Percentiles rank a stretch among this genome's conserved stretches.
Conservation (phyloP, 2,113 vertebrate species). For the Nannospalax galili region DNA sequence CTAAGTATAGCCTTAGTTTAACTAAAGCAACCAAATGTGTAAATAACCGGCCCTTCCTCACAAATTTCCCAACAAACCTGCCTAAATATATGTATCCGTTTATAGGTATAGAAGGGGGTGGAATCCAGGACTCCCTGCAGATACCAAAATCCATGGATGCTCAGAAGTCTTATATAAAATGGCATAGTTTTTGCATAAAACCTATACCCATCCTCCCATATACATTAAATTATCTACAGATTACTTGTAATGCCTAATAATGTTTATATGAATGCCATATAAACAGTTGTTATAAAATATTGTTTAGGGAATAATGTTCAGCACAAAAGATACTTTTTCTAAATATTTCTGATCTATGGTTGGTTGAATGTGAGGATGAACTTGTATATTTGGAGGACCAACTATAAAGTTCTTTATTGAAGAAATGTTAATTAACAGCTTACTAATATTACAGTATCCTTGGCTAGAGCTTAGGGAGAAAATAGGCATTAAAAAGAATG, state of each 20-base stretch:
- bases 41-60: not conserved
- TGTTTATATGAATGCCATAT: not conserved
- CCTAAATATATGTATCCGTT: not conserved
- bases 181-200: not conserved
- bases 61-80: not conserved
- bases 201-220: not conserved
- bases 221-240: not conserved
- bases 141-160: not conserved
- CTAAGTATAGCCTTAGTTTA: slow-evolving; percentile 24
- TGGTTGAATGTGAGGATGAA: not conserved
- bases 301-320: not conserved
- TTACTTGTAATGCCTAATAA: not conserved
- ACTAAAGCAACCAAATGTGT: slow-evolving; percentile 15
- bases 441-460: not conserved
- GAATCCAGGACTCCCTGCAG: not conserved
- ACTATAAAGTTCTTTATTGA: not conserved
- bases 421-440: slow-evolving; percentile 10
- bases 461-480: not conserved
- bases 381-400: not conserved
- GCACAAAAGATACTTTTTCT: not conserved
- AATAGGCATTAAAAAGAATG: slow-evolving; percentile 25
- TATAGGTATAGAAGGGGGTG: not conserved
- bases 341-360: not conserved
- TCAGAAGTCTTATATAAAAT: not conserved
- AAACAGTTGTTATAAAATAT: not conserved